Evolutionary conservation across 2,888 invertebrate species (phyloP).

Genomic region (Rhagophthalmus giganteus): DNA sequence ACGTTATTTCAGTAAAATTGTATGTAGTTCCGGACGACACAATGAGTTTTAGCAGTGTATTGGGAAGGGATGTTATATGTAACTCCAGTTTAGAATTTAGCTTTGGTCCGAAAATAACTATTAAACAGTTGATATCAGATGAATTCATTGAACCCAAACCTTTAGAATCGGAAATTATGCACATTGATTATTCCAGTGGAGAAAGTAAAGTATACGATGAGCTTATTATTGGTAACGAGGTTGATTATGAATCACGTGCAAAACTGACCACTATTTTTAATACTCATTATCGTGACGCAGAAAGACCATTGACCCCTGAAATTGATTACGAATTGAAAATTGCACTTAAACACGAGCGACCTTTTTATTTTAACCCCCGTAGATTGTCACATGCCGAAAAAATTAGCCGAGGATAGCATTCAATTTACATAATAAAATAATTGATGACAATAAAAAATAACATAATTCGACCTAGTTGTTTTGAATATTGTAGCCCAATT

Average conservation of each 20-base stretch:
- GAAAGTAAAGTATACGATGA: no score
- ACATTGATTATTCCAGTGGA: background rate
- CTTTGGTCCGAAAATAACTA: background rate
- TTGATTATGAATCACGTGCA: background rate
- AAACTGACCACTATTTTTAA: background rate
- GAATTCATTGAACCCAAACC: background rate
- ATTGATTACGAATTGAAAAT: slow-evolving; percentile 1
- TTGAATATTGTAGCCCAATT: slow-evolving; percentile 3
- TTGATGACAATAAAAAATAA: background rate
- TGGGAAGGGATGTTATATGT: background rate
- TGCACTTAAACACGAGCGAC: background rate
- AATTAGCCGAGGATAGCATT: no score
- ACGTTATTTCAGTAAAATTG: no score
- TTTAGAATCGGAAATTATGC: background rate
- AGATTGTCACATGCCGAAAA: slow-evolving; percentile 1
- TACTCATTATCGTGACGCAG: background rate
- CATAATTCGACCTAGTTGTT: slow-evolving; percentile 8
- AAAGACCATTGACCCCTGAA: background rate
- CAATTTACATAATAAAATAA: slow-evolving; percentile 1
- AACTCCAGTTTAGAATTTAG: background rate
- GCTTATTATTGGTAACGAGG: background rate
- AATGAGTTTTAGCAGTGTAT: no score
- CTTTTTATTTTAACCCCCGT: slow-evolving; percentile 3
- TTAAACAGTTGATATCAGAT: background rate
- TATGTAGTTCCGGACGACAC: no score